phyloP scores from a whole-genome alignment of 2,797 vertebrate genomes.

The Mus minutoides region DNA sequence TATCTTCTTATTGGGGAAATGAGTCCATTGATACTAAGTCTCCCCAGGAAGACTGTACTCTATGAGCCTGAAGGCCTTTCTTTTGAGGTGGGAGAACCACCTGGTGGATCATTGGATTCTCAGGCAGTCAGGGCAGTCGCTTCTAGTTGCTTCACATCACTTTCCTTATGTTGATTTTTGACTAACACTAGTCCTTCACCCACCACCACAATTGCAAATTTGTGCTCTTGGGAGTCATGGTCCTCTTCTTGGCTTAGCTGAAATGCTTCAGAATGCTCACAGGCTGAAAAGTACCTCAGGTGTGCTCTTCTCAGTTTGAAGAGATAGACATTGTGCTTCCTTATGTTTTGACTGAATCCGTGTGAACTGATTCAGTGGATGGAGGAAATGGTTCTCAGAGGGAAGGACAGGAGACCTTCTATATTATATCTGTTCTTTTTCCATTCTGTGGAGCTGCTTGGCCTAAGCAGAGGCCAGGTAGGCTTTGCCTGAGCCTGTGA shows the following conservation, averaged over 20 bases:
- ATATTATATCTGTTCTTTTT: too few relatives aligned
- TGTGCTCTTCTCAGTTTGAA: not conserved
- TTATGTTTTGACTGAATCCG: not conserved
- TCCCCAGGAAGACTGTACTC: not conserved
- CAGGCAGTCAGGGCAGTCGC: not conserved
- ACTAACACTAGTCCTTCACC: not conserved
- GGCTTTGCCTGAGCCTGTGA: not conserved
- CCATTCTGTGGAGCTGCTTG: not conserved
- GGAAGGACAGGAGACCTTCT: not conserved
- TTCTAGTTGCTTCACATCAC: not conserved
- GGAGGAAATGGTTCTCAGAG: not conserved
- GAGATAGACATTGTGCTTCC: not conserved
- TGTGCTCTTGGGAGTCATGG: not conserved
- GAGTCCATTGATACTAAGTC: not conserved
- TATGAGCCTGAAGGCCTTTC: not conserved
- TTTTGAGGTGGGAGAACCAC: not conserved
- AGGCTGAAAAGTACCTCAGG: not conserved
- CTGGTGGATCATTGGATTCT: not conserved
- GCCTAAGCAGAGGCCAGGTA: not conserved
- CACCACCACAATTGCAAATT: not conserved
- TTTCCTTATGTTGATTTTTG: not conserved
- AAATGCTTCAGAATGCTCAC: not conserved
- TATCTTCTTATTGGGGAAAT: too few relatives aligned
- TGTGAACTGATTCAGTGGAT: not conserved
- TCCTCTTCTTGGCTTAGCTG: not conserved